Base-by-base conservation (phyloP, 2,113 vertebrate genomes). In the Microcebus ravelobensis region DNA sequence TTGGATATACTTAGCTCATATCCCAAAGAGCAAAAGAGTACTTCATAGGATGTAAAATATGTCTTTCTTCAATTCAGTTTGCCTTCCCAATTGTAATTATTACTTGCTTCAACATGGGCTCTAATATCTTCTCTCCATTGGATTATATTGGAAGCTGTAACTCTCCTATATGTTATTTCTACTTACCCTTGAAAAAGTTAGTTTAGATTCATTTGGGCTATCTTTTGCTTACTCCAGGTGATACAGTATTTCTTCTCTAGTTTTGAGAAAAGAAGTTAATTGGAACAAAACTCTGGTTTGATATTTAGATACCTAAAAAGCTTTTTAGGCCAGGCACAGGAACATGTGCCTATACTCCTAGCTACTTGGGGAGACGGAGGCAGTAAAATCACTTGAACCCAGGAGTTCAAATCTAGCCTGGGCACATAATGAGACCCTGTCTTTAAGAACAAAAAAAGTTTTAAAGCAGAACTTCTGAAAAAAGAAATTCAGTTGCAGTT, bases 251-350 rank as follows among this genome's bases (percentile, higher is more conserved):
- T 92, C 14, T 23, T 92, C 18, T 34, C 20, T 36, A 83, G 5
- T 74, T 96, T 81, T 79, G 45, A 63, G 92, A 95, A 39, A 86
- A 34, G 59, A 39, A 79, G 18, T 25, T 94, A 70, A 67, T 57
- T 79, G 68, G 45, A 92, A 80, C 36, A 61, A 83, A 87, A 3
- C 21, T 80, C 50, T 81, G 50, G 57, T 83, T 96, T 93, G 6
- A 29, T 96, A 91, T 90, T n/a, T 82, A 89, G 21, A 21, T 91
- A 20, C 71, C 82, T 91, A 91, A 34, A 87, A 83, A 92, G 68
- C 45, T 91, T 80, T 85, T 14, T 15, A 55, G 5, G 52, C 52
- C 52, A 55, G 52, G 52, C 52, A 55, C 52, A 55, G 52, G 52
- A 55, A 55, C 17, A 55, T 55, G 52, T 55, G 15, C 52, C 52